A percentile compares a stretch with the other conserved stretches of the same genome.
Evolutionary conservation across 2,888 invertebrate species (phyloP).

Genomic region (Hirtodrosophila duncani): DNA sequence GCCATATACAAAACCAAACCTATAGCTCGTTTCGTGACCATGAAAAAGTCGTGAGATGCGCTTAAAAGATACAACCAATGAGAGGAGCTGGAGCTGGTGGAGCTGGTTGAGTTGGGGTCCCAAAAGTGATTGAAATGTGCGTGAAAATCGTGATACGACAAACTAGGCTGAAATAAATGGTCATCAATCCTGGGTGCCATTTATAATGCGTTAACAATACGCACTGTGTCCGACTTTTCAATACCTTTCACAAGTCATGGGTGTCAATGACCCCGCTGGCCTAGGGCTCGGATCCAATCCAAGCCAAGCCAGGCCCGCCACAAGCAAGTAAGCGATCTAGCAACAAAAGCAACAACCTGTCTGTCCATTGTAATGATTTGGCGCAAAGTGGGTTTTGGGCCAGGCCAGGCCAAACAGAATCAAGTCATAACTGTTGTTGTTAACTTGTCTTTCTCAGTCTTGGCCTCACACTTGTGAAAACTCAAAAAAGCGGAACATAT

Average conservation of each 20-base stretch:
- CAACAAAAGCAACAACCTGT: conserved; percentile 23
- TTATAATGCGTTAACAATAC: conserved; percentile 1
- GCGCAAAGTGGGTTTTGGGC: conserved; percentile 42
- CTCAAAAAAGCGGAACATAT: conserved; percentile 22
- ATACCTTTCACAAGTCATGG: conserved; percentile 1
- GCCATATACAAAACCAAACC: too few species aligned
- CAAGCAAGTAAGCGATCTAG: too few species aligned
- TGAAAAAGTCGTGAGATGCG: conserved; percentile 58
- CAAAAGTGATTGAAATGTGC: conserved; percentile 8
- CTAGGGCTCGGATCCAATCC: too few species aligned
- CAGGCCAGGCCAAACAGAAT: conserved; percentile 38
- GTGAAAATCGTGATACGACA: conserved; percentile 27
- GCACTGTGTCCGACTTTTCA: conserved; percentile 6
- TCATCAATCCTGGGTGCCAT: conserved; percentile 14
- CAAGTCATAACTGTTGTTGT: conserved; percentile 52
- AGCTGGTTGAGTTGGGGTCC: too few species aligned
- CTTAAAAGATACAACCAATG: conserved; percentile 9
- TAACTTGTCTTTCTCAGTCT: conserved; percentile 27
- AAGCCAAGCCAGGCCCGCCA: too few species aligned
- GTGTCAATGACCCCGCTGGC: conserved; percentile 21
- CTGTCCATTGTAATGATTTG: conserved; percentile 53
- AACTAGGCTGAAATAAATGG: conserved; percentile 13
- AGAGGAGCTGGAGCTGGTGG: too few species aligned
- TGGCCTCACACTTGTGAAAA: conserved; percentile 19
- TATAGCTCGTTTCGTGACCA: conserved; percentile 58